Percentiles rank a stretch among this genome's conserved stretches.
phyloP scores from a whole-genome alignment of 2,797 vertebrate species.

The Myripristis jacobus region DNA sequence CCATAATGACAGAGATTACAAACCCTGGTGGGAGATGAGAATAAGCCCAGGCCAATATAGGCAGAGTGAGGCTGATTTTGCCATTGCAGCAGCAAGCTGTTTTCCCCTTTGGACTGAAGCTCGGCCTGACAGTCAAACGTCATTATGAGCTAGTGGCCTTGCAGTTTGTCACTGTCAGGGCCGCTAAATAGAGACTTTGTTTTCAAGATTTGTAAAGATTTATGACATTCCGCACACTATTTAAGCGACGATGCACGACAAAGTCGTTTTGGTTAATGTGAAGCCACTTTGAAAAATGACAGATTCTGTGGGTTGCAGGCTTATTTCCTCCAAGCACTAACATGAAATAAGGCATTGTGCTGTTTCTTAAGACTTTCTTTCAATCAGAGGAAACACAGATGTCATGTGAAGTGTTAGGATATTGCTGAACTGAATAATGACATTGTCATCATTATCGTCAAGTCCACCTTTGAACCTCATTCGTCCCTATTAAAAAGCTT shows the following conservation, averaged over 20 bases:
- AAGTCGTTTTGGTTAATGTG: constrained; percentile 79
- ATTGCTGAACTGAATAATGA: constrained; percentile 59
- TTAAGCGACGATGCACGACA: constrained; percentile 79
- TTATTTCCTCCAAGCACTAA: constrained; percentile 63
- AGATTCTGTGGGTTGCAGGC: constrained; percentile 64
- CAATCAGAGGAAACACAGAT: constrained; percentile 56
- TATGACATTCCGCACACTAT: constrained; percentile 76
- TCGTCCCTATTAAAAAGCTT: constrained; percentile 34
- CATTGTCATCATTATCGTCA: constrained; percentile 56
- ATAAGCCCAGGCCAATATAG: constrained; percentile 64
- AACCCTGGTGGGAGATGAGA: constrained; percentile 65
- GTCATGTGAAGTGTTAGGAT: constrained; percentile 47
- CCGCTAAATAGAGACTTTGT: constrained; percentile 83
- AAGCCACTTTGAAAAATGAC: constrained; percentile 76
- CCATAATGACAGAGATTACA: constrained; percentile 67
- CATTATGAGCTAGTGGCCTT: constrained; percentile 79
- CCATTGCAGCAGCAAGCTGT: constrained; percentile 61
- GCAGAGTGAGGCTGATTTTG: constrained; percentile 75
- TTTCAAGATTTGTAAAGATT: constrained; percentile 81
- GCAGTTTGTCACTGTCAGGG: constrained; percentile 81
- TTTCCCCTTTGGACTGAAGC: constrained; percentile 72
- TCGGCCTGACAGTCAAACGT: constrained; percentile 78
- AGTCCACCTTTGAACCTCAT: constrained; percentile 52
- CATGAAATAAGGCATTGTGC: constrained; percentile 70
- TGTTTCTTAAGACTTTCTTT: constrained; percentile 47